Conservation (phyloP, 1,140 invertebrate genomes). For the Samia ricini region DNA sequence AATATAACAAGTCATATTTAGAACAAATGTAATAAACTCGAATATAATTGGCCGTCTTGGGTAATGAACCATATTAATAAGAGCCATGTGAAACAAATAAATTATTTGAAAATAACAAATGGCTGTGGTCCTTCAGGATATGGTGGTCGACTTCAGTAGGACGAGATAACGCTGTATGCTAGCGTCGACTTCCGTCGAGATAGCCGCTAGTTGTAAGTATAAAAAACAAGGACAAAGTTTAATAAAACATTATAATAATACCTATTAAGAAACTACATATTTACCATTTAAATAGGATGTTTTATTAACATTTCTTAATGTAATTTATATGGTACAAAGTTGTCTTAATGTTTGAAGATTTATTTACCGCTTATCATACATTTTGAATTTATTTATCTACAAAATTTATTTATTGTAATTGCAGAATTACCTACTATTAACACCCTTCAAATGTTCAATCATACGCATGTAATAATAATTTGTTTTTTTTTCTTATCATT, state of each 20-base stretch:
- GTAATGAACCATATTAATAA: constrained; percentile 2
- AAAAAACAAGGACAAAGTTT: constrained; percentile 53
- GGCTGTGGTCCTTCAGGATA: constrained; percentile 1
- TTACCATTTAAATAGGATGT: background rate
- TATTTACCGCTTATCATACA: too few relatives aligned
- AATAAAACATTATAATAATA: constrained; percentile 17
- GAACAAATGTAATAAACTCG: background rate
- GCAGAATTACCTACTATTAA: too few relatives aligned
- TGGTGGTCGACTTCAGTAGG: constrained; percentile 11
- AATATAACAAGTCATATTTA: background rate
- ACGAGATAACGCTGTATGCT: constrained; percentile 48
- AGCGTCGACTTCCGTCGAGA: constrained; percentile 50
- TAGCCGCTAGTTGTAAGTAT: constrained; percentile 43
- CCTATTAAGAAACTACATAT: too few relatives aligned
- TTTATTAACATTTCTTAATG: background rate
- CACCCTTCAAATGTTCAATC: too few relatives aligned
- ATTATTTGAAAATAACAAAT: background rate
- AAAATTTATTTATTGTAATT: too few relatives aligned
- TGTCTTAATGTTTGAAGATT: too few relatives aligned
- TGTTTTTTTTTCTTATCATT: too few relatives aligned
- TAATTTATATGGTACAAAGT: too few relatives aligned
- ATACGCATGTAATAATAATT: too few relatives aligned
- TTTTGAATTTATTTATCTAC: too few relatives aligned
- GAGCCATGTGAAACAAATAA: constrained; percentile 6
- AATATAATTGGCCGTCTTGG: constrained; percentile 12